Base-by-base conservation (phyloP, 2,888 invertebrate genomes). In the Aphelenchoides bicaudatus region DNA sequence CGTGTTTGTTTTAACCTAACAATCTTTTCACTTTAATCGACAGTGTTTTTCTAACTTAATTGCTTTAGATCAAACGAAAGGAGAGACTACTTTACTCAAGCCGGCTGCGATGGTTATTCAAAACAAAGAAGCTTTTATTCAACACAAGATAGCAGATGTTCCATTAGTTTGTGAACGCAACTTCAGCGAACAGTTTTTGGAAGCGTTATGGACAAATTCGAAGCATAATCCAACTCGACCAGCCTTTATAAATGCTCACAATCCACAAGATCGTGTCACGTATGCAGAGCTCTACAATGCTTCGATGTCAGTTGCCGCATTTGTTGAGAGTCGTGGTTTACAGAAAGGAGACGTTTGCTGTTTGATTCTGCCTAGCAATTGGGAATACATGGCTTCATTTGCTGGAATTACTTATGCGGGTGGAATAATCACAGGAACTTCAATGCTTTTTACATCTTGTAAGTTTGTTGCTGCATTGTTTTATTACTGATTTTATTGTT, bases 401-500 rank as follows among this genome's bases (percentile, higher is more conserved):
- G 25, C 47, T 30, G 72, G 68, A 5, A 57, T 59, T 10, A 43
- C 58, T n/a, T 39, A 56, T 13, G 58, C 58, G 28, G 75, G 75
- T 16, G 73, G 73, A n/a, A 68, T 66, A 3, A 57, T 69, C 25
- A 72, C 71, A 21, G 70, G 70, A 16, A 72, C 71, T 19, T 73
- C 69, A 30, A 59, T 65, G 2, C 58, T 65, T 19, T 75, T 68
- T 38, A 75, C 69, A 4, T 23, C 37, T 23, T 46, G 49, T 48
- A 25, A 10, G 49, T 50, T 57, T n/a, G n/a, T 10, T n/a, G 10
- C n/a, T 34, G 10, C n/a, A 10, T 34, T 34, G 34, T 34, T 34
- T 34, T 10, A 34, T 34, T 34, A n/a, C 10, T 10, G n/a, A n/a
- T 10, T 10, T 10, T n/a, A 3, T 6, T 23, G 54, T 67, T 61